phyloP scores from a whole-genome alignment of 2,888 invertebrate genomes.

The Aphodius granarius region DNA sequence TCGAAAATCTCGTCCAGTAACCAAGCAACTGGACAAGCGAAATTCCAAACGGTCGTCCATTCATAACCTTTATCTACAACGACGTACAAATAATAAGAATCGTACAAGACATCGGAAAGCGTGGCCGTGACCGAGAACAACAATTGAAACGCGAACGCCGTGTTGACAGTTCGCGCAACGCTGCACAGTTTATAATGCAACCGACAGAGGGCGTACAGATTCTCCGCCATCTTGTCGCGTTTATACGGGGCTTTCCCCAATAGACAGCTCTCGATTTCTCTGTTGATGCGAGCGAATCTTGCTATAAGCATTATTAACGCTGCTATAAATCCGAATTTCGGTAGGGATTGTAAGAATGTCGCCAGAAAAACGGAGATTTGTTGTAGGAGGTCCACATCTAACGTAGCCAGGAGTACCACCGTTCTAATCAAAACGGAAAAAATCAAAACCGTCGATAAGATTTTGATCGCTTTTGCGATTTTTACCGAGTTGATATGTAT shows the following conservation, averaged over 20 bases:
- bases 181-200: constrained; percentile 41
- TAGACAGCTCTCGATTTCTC: constrained; percentile 28
- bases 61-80: constrained; percentile 31
- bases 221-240: constrained; percentile 28
- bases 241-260: constrained; percentile 7
- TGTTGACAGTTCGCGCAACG: constrained; percentile 36
- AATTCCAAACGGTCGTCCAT: constrained; percentile 26
- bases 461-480: not conserved
- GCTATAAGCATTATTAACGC: constrained; percentile 35
- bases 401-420: constrained; percentile 31
- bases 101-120: constrained; percentile 40
- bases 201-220: constrained; percentile 39
- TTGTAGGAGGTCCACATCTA: constrained; percentile 36
- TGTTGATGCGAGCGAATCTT: constrained; percentile 39
- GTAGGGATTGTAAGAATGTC: constrained; percentile 39
- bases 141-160: constrained; percentile 40
- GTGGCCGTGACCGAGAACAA: constrained; percentile 37
- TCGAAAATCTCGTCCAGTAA: constrained; percentile 41
- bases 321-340: constrained; percentile 40
- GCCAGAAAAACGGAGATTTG: constrained; percentile 34
- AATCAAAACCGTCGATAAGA: constrained; percentile 29
- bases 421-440: constrained; percentile 31
- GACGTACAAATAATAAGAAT: constrained; percentile 41
- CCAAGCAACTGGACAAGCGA: constrained; percentile 37
- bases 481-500: not conserved